These are phyloP conservation scores for Phaonia tiefii DNA, from an alignment of 2,888 invertebrate genomes.

Conservation along the genomic window DNA sequence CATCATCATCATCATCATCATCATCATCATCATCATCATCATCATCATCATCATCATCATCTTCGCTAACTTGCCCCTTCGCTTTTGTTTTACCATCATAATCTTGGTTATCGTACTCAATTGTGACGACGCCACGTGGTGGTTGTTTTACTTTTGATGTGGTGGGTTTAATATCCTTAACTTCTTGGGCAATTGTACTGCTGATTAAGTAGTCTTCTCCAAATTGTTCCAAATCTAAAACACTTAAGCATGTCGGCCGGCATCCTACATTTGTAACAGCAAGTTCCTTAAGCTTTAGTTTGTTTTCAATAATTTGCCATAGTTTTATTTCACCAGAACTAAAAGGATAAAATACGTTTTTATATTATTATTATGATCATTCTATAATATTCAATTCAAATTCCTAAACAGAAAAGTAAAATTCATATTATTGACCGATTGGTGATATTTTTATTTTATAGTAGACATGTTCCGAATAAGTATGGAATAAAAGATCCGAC, in stretches of 20 bases:
- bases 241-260: constrained; percentile 87
- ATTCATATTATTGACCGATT: too few relatives aligned
- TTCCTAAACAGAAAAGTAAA: too few relatives aligned
- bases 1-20: constrained; percentile 40
- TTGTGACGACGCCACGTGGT: constrained; percentile 74
- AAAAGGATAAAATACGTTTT: neutral
- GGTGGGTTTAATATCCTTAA: constrained; percentile 37
- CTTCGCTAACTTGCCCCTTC: neutral
- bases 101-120: constrained; percentile 74
- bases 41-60: constrained; percentile 28
- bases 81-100: constrained; percentile 42
- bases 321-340: constrained; percentile 89
- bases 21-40: constrained; percentile 52
- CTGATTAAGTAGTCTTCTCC: constrained; percentile 67
- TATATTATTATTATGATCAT: too few relatives aligned
- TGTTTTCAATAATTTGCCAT: constrained; percentile 82
- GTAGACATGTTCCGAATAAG: too few relatives aligned
- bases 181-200: constrained; percentile 51
- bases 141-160: constrained; percentile 43
- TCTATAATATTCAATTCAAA: too few relatives aligned
- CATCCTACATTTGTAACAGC: constrained; percentile 84
- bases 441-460: too few relatives aligned
- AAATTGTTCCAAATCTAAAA: constrained; percentile 81
- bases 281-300: constrained; percentile 81
- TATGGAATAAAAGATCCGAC: too few relatives aligned